Evolutionary conservation across 2,113 vertebrate species (phyloP).

Genomic region (Pluvianellus socialis): DNA sequence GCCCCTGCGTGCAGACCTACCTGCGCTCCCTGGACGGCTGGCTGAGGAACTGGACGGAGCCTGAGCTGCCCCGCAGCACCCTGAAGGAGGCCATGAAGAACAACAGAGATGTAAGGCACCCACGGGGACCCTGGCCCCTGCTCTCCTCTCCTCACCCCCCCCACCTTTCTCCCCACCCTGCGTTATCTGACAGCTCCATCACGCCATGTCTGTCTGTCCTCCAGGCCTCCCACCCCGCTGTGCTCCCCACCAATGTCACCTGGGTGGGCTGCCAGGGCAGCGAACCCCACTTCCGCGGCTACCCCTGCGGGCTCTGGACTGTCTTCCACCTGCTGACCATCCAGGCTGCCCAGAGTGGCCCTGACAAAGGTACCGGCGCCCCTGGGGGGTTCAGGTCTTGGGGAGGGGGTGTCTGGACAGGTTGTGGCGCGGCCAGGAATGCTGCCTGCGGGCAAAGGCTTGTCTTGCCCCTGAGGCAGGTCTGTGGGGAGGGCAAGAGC

Average conservation of each 20-base stretch:
- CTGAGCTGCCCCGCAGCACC: slow-evolving; percentile 72
- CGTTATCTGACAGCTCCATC: background rate
- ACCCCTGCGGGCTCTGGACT: slow-evolving; percentile 90
- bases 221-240: background rate
- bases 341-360: slow-evolving; percentile 70
- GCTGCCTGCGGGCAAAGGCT: background rate
- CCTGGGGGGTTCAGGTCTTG: fast-evolving
- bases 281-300: slow-evolving; percentile 81
- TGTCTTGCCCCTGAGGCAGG: fast-evolving
- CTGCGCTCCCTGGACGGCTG: slow-evolving; percentile 75
- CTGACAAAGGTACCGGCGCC: slow-evolving; percentile 33
- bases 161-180: background rate
- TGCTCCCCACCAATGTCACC: slow-evolving; percentile 76
- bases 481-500: background rate
- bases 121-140: fast-evolving
- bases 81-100: slow-evolving; percentile 79
- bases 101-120: slow-evolving; percentile 77
- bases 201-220: fast-evolving
- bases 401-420: background rate
- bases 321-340: slow-evolving; percentile 90
- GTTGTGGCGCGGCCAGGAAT: fast-evolving
- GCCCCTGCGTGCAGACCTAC: slow-evolving; percentile 79
- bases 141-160: background rate
- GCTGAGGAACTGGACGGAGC: slow-evolving; percentile 71
- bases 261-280: slow-evolving; percentile 93